Conservation (phyloP, 1,140 invertebrate genomes). For the Halictus rubicundus region DNA sequence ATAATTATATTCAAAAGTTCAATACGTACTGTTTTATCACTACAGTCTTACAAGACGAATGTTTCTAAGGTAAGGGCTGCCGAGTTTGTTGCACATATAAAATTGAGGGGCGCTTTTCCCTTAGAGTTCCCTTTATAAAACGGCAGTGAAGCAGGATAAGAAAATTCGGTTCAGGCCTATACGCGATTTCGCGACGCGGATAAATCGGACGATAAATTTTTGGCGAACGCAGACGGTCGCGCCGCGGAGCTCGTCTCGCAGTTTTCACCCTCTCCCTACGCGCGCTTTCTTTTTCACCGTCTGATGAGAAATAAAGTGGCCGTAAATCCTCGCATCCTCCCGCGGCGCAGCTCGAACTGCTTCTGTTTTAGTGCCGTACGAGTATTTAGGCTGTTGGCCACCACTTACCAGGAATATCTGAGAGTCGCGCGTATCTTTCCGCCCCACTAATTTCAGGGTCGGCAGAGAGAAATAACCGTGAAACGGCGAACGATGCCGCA, state of each 20-base stretch:
- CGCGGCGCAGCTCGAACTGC: slow-evolving; percentile 8
- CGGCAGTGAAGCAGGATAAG: no score
- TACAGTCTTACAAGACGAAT: no score
- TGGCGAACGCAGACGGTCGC: neutral
- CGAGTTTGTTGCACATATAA: neutral
- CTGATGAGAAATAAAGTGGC: slow-evolving; percentile 72
- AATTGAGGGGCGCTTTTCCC: neutral
- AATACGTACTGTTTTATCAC: neutral
- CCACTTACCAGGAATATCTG: slow-evolving; percentile 64
- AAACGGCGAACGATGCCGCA: slow-evolving; percentile 61
- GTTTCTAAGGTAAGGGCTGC: no score
- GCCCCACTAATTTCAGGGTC: slow-evolving; percentile 63
- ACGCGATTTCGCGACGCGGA: neutral
- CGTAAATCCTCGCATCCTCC: slow-evolving; percentile 63
- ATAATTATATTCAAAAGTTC: neutral
- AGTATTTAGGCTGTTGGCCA: slow-evolving; percentile 67
- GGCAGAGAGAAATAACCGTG: slow-evolving; percentile 66
- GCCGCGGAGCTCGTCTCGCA: neutral
- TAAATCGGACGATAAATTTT: slow-evolving; percentile 30
- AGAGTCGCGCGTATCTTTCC: slow-evolving; percentile 69
- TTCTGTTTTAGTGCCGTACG: slow-evolving; percentile 36
- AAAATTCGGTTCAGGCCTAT: no score
- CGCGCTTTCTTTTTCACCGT: slow-evolving; percentile 47
- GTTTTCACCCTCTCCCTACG: neutral
- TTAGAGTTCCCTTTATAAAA: no score